Evolutionary conservation across 2,113 vertebrate species (phyloP), one percentile per base, ranked within the genome.

Genomic region (Phasianus colchicus): DNA sequence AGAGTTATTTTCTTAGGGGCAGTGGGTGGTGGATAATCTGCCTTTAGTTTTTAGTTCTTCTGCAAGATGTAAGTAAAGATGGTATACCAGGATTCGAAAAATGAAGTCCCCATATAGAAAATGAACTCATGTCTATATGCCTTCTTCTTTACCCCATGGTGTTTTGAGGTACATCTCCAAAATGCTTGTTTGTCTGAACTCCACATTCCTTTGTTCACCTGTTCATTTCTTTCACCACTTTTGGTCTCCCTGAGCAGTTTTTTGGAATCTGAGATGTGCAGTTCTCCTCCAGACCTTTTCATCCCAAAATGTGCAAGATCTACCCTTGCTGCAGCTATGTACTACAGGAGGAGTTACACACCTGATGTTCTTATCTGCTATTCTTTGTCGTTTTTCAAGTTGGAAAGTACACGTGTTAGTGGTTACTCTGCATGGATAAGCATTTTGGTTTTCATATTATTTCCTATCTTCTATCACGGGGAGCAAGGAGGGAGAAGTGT

Each of bases 191-290:
- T 63, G 38, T n/a, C 22, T 81, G 10, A 90, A 58, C 13, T 66
- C 21, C 64, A 77, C 0, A 0, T 66, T 54, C 1, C 30, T 19
- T 45, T 63, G 8, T 55, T 71, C 0, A 0, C 3, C 34, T 29
- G 4, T 18, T 42, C 4, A 15, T 42, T 16, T 30, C 2, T 2
- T 20, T 13, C 4, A 2, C 7, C 4, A 32, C 13, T 50, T 63
- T 77, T 67, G 40, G 11, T 50, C 17, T 90, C 52, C n/a, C 18
- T 42, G 24, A 63, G 21, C 7, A 60, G 3, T 57, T 36, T 67
- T 76, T 55, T 52, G 57, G n/a, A 45, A 25, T 30, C 58, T 52
- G 47, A 72, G 11, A n/a, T 67, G 50, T 58, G 57, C 29, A 10
- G 2, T 76, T 58, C 14, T 71, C 29, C 13, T 52, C 45, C 50